These are phyloP conservation scores for Silvanus unidentatus DNA, from an alignment of 2,888 invertebrate species.

Conservation along the genomic window DNA sequence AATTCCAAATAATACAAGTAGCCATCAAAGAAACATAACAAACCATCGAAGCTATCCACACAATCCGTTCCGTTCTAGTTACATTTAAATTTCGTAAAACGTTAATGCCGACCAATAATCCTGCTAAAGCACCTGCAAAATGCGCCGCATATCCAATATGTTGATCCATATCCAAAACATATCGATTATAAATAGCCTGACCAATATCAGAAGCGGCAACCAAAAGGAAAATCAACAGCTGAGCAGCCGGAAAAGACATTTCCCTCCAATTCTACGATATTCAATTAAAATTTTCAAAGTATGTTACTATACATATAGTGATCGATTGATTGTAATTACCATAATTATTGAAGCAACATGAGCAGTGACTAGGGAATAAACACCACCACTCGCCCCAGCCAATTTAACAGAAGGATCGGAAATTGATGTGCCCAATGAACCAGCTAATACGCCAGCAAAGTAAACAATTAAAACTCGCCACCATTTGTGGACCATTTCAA, in stretches of 20 bases:
- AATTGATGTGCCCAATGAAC: slow-evolving; percentile 76
- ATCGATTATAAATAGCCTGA: slow-evolving; percentile 84
- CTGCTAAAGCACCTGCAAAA: slow-evolving; percentile 69
- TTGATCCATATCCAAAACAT: slow-evolving; percentile 62
- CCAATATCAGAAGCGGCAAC: slow-evolving; percentile 81
- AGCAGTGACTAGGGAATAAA: slow-evolving; percentile 88
- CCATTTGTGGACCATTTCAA: slow-evolving; percentile 95
- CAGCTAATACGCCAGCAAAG: slow-evolving; percentile 76
- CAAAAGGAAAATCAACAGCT: slow-evolving; percentile 74
- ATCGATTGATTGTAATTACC: slow-evolving; percentile 46
- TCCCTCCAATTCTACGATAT: slow-evolving; percentile 82
- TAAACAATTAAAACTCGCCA: slow-evolving; percentile 86
- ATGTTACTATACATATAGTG: not conserved
- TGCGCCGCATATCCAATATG: slow-evolving; percentile 94
- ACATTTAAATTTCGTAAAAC: slow-evolving; percentile 58
- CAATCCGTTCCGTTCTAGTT: slow-evolving; percentile 53
- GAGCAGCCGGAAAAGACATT: slow-evolving; percentile 89
- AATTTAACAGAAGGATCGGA: slow-evolving; percentile 73
- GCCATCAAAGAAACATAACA: slow-evolving; percentile 65
- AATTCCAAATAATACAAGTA: slow-evolving; percentile 41
- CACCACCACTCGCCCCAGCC: slow-evolving; percentile 93
- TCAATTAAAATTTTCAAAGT: slow-evolving; percentile 2
- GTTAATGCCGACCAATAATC: slow-evolving; percentile 63
- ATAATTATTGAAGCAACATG: slow-evolving; percentile 88
- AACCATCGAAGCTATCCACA: slow-evolving; percentile 67